Base-by-base conservation (phyloP, 2,888 invertebrate genomes). In the Oxycera nigricornis region DNA sequence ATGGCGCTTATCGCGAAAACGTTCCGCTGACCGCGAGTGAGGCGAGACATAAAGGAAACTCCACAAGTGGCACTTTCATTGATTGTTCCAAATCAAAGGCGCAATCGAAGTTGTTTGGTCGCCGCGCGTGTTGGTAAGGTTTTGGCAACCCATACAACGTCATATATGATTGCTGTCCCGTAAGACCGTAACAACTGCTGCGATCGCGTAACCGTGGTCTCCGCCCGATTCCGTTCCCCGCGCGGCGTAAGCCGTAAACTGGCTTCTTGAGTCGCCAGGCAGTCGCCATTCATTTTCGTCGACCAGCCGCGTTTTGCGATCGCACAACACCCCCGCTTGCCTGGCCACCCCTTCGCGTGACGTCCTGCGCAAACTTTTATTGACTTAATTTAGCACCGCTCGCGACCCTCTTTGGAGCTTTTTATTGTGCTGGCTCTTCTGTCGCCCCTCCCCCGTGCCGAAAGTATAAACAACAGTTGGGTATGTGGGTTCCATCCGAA, bases 171-270 rank as follows among this genome's bases (percentile, higher is more conserved):
- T 46, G 41, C 41, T 28, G 22, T 46, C 39, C 59, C n/a, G 59
- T 7, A 20, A 67, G 46, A 67, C 28, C 26, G 41, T 28, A 67
- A 39, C 41, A 28, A 67, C 24, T n/a, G 26, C n/a, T 41, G 67
- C 67, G 67, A 67, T 67, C 67, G 67, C 67, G 35, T 62, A 62
- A 67, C 24, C 22, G 41, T 24, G 22, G 11, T 22, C 20, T 35
- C 22, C 17, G 7, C 22, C n/a, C 67, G 14, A n/a, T 26, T 4
- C n/a, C 30, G 14, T 17, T 1, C 26, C n/a, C n/a, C 28, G 30
- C 14, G 4, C 26, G 28, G 2, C 59, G 9, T 14, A 30, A 28
- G 30, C 59, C 28, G 26, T 30, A 2, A 59, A 55, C 55, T 55
- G 22, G 22, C 55, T 7, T 22, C 22, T 30, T 30, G 55, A 24